phyloP scores from a whole-genome alignment of 2,888 invertebrate genomes.

The Adelphocoris suturalis region DNA sequence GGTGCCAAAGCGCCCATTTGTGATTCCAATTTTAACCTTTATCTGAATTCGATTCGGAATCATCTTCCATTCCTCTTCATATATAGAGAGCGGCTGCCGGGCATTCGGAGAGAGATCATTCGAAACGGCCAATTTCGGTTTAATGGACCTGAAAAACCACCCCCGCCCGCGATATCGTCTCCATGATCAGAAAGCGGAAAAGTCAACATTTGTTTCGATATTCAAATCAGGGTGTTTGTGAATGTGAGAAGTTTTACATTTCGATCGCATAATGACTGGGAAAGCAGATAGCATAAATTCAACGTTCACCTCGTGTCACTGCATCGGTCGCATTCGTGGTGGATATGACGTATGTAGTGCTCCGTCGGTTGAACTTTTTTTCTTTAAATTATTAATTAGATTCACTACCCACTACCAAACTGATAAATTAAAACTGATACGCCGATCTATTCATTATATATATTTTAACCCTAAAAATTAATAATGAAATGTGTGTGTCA shows the following conservation, averaged over 20 bases:
- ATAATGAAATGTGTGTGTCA: no score
- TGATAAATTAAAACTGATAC: no score
- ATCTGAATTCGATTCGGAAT: constrained; percentile 45
- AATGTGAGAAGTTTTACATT: neutral
- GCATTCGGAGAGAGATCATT: neutral
- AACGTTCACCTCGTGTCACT: neutral
- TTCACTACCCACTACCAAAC: no score
- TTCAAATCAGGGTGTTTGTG: constrained; percentile 9
- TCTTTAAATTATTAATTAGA: no score
- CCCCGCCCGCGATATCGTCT: neutral
- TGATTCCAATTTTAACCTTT: constrained; percentile 43
- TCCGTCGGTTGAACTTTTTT: no score
- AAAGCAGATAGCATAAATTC: neutral
- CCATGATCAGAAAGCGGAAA: neutral
- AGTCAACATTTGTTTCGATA: constrained; percentile 24
- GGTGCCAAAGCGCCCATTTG: constrained; percentile 31
- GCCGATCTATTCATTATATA: no score
- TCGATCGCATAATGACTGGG: neutral
- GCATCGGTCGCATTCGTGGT: neutral
- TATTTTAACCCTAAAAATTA: no score
- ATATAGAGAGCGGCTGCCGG: neutral
- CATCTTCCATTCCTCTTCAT: neutral
- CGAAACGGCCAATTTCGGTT: constrained; percentile 42
- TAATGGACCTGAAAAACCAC: constrained; percentile 6
- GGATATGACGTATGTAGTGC: no score